These are phyloP conservation scores for Propithecus coquereli DNA, from an alignment of 2,113 vertebrate species.

Conservation along the genomic window DNA sequence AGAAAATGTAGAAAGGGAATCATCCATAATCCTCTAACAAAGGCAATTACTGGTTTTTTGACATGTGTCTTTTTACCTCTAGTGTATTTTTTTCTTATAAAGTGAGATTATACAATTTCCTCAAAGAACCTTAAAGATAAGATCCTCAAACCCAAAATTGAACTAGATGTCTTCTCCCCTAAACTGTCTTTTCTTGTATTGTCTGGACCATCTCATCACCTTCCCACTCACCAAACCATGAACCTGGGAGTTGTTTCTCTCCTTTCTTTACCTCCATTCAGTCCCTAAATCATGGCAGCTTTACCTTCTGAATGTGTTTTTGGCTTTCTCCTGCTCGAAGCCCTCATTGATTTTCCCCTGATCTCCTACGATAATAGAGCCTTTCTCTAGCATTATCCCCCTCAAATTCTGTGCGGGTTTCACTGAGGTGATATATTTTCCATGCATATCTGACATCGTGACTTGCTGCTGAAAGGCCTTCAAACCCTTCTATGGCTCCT, in stretches of 20 bases:
- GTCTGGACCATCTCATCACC: not conserved
- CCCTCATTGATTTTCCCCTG: not conserved
- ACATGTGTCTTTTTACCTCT: not conserved
- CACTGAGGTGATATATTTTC: not conserved
- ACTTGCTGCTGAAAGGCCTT: not conserved
- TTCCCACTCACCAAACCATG: not conserved
- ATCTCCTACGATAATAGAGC: not conserved
- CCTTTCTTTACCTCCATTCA: not conserved
- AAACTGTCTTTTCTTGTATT: not conserved
- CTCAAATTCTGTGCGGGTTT: not conserved
- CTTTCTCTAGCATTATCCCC: not conserved
- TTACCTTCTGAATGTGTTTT: not conserved
- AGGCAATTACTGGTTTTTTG: not conserved
- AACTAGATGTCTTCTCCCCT: not conserved
- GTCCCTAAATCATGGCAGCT: not conserved
- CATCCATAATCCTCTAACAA: not conserved
- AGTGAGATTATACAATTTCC: not conserved
- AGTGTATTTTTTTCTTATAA: not conserved
- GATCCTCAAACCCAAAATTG: not conserved
- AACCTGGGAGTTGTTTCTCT: not conserved
- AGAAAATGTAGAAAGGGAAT: not conserved
- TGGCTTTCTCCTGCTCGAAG: not conserved
- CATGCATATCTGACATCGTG: not conserved
- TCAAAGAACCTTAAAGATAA: not conserved
- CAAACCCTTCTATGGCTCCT: not conserved